phyloP scores from a whole-genome alignment of 2,888 invertebrate species.

The Embidobia sp. region DNA sequence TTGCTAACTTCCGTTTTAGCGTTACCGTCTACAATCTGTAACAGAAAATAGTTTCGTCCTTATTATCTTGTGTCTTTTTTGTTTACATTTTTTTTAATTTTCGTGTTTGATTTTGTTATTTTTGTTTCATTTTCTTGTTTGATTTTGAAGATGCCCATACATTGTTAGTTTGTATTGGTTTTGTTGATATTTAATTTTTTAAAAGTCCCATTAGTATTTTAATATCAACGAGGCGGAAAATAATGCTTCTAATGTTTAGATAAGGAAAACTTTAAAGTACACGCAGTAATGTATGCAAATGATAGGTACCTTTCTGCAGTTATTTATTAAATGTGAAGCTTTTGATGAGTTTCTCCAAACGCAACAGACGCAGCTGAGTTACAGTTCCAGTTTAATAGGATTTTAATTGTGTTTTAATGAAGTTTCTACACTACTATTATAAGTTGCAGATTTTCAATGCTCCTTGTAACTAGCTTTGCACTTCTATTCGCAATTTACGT shows the following conservation, averaged over 20 bases:
- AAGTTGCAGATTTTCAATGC: conserved; percentile 54
- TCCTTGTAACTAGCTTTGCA: conserved; percentile 38
- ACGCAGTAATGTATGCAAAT: conserved; percentile 45
- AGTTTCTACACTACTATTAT: conserved; percentile 51
- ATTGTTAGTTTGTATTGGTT: too few relatives aligned
- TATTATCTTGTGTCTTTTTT: too few relatives aligned
- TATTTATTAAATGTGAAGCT: conserved; percentile 56
- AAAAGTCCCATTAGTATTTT: too few relatives aligned
- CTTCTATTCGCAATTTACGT: conserved; percentile 47
- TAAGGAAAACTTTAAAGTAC: too few relatives aligned
- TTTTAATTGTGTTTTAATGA: conserved; percentile 70
- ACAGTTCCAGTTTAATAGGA: conserved; percentile 67
- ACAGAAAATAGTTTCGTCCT: conserved; percentile 73
- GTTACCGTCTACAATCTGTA: conserved; percentile 94
- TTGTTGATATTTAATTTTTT: too few relatives aligned
- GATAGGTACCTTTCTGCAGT: conserved; percentile 24
- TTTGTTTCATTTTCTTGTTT: too few relatives aligned
- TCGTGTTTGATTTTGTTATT: too few relatives aligned
- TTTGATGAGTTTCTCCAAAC: conserved; percentile 51
- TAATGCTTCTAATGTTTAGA: too few relatives aligned
- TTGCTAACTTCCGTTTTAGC: conserved; percentile 94
- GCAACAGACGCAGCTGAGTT: conserved; percentile 20
- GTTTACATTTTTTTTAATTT: too few relatives aligned
- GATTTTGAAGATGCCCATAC: too few relatives aligned
- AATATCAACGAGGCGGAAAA: too few relatives aligned